phyloP scores from a whole-genome alignment of 2,888 invertebrate genomes.

The Coelinius sp. region DNA sequence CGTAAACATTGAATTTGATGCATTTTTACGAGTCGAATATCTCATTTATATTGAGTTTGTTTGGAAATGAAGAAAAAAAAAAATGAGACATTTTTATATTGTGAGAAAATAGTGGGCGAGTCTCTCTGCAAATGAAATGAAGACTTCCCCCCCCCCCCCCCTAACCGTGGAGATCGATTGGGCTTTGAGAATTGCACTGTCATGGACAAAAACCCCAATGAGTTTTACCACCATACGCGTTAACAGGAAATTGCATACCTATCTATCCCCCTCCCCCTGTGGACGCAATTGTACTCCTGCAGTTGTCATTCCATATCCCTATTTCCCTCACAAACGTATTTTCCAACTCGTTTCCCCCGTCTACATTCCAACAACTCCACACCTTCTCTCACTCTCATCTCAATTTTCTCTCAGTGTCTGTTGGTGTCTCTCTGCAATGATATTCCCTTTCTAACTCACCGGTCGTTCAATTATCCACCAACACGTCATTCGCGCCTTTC shows the following conservation, averaged over 20 bases:
- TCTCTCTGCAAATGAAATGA: conserved; percentile 10
- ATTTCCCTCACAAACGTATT: conserved; percentile 17
- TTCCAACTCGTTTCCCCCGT: conserved; percentile 22
- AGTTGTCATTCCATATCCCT: conserved; percentile 39
- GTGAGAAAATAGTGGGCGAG: background rate
- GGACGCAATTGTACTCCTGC: conserved; percentile 43
- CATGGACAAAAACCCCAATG: conserved; percentile 49
- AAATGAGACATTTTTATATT: too few relatives aligned
- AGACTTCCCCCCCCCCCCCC: background rate
- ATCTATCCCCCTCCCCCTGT: background rate
- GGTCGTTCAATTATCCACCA: conserved; percentile 14
- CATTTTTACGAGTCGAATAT: background rate
- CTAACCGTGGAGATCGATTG: conserved; percentile 8
- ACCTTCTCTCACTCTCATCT: background rate
- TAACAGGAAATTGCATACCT: conserved; percentile 47
- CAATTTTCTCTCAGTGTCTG: background rate
- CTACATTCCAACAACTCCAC: background rate
- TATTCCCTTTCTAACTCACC: conserved; percentile 20
- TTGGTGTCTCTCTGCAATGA: conserved; percentile 2
- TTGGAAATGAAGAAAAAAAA: too few relatives aligned
- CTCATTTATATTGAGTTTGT: too few relatives aligned
- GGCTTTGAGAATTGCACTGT: conserved; percentile 52
- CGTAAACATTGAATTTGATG: conserved; percentile 12
- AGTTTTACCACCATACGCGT: conserved; percentile 31
- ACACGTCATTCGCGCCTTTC: conserved; percentile 9